These are phyloP conservation scores for Timandra comae DNA, from an alignment of 2,888 invertebrate genomes.

Conservation along the genomic window DNA sequence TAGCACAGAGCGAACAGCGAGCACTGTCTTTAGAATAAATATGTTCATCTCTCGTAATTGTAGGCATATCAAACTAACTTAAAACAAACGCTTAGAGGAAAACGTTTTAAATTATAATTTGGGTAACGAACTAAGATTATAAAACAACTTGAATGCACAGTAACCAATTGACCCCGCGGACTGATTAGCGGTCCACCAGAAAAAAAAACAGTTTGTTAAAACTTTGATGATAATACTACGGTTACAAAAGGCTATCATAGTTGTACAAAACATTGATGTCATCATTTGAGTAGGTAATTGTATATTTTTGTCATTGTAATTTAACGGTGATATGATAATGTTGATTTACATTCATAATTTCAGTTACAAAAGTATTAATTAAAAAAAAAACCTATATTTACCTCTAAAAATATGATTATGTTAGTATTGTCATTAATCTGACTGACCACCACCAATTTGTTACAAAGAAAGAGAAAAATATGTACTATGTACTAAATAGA, in stretches of 20 bases:
- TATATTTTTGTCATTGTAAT: slow-evolving; percentile 1
- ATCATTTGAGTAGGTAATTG: slow-evolving; percentile 31
- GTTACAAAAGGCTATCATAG: slow-evolving; percentile 49
- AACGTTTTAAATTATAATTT: too few relatives aligned
- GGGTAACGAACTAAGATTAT: too few relatives aligned
- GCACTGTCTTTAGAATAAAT: too few relatives aligned
- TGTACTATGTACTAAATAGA: too few relatives aligned
- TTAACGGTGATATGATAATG: background rate
- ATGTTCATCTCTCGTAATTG: too few relatives aligned
- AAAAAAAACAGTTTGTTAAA: slow-evolving; percentile 36
- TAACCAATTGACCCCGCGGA: slow-evolving; percentile 26
- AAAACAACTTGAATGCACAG: too few relatives aligned
- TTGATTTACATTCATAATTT: background rate
- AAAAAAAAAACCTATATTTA: background rate
- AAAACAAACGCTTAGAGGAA: too few relatives aligned
- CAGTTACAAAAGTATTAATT: background rate
- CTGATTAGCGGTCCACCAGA: slow-evolving; percentile 28
- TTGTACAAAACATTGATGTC: slow-evolving; percentile 41
- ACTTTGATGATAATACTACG: slow-evolving; percentile 36
- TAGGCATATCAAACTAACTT: too few relatives aligned
- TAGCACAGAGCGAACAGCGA: too few relatives aligned
- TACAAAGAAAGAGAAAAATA: too few relatives aligned
- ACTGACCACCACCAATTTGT: too few relatives aligned
- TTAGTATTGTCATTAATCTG: background rate
- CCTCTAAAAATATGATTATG: background rate